Evolutionary conservation across 1,140 invertebrate genomes (phyloP), one percentile per base, ranked within the genome.

Genomic region (Drosophila cardini): DNA sequence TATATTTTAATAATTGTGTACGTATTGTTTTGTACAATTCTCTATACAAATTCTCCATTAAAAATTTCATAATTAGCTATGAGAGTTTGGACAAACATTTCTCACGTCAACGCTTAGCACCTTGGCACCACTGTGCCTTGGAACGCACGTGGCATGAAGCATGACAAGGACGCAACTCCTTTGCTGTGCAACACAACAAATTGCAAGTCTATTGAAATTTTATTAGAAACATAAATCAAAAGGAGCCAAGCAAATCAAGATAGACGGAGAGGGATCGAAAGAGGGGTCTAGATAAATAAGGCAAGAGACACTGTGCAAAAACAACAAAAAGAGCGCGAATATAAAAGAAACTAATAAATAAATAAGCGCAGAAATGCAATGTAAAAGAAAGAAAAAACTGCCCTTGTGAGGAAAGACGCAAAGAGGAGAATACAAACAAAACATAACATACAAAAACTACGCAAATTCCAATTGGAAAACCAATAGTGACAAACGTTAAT

Each of bases 131-230:
- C 71, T 76, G 78, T 85, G 21, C 50, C 5, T 18, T n/a, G 46
- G 30, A 68, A 72, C 48, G 64, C 81, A 85, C 71, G 83, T 87
- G 83, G 67, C 58, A 43, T 45, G 18, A 70, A 75, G 56, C 57
- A 61, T 67, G 70, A 46, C 55, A 40, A 34, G 18, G 36, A 26
- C 36, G 50, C 10, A 52, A 8, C 48, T 69, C 74, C 61, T 58
- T 67, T 74, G 21, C 68, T 73, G 72, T 67, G 73, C 75, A 76
- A 65, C 76, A 64, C 76, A 69, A 89, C 84, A 87, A 87, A 83
- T 89, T 89, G 84, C 83, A 89, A 87, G 84, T 87, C 84, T 89
- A 87, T 87, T 89, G 83, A 87, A 87, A 84, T 87, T 87, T 87
- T 87, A 87, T 87, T 87, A 89, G 83, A 87, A 87, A 52, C 84